Base-by-base conservation (phyloP, 2,113 vertebrate species). In the Poeciliopsis retropinna region DNA sequence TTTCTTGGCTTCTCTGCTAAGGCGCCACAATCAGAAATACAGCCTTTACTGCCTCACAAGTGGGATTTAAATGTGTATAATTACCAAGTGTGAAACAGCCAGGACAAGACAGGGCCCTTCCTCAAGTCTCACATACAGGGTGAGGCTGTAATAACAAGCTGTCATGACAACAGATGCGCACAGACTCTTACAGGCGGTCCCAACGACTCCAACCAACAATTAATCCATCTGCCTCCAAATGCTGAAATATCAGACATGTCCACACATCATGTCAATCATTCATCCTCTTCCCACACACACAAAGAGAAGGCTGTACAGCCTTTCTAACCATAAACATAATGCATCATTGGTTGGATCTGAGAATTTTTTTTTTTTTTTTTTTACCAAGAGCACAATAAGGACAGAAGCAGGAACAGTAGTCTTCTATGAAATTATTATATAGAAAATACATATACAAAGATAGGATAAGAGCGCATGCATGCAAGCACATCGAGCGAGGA, bases 401-500 rank as follows among this genome's bases (percentile, higher is more conserved):
- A 84, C 61, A 90, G 77, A 79, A 87, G 81, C 86, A 87, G 73
- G 61, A 75, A 29, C 75, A 75, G 66, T 60, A 41, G 57, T 78
- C 82, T 71, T 73, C 41, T 54, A 67, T 71, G 72, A 51, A 76
- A 54, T 63, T 82, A 77, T 82, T 82, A 77, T 82, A 78, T 39
- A 82, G 27, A 84, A 73, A 78, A 89, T 88, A 85, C 73, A 90
- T 74, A 75, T 83, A 91, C 57, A 91, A 71, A 89, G 62, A 88
- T 62, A 86, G 89, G 87, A 81, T 83, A 72, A 87, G 85, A 92
- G 93, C 93, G 74, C 95, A 95, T 94, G 94, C 94, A 95, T 93
- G 91, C 94, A 95, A 94, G 91, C 94, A 95, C 90, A 95, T 91
- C 83, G 89, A 92, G 91, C 91, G 83, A 94, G 92, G 91, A 94